Evolutionary conservation across 2,888 invertebrate species (phyloP), one percentile per base, ranked within the genome.

Genomic region (Dryocosmus kuriphilus): DNA sequence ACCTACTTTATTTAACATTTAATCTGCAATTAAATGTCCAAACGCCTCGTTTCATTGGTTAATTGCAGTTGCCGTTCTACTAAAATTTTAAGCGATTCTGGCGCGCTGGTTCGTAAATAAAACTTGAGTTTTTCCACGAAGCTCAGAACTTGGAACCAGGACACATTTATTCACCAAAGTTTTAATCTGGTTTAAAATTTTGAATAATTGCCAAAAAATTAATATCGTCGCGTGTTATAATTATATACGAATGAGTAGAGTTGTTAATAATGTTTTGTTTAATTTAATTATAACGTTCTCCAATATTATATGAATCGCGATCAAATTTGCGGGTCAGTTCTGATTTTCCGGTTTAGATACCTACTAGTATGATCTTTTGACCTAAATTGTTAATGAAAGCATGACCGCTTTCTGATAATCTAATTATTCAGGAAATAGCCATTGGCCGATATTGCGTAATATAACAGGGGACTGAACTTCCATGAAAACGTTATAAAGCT

Each of bases 1-100:
- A 24, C 71, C 51, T 30, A 51, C 41, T 71, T 71, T 51, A 71
- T n/a, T 71, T 30, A 30, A 71, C 51, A 71, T 32, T 71, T 71
- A 71, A 71, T 71, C 51, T 71, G 51, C 51, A 71, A 71, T 71
- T 71, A 71, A 71, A 71, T 51, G 71, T 71, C 51, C 71, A 51
- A 71, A 71, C 51, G 46, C 51, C 30, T 71, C 46, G 71, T 71
- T 71, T 71, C 46, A 71, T 71, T 71, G 71, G 46, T 30, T 71
- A 71, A 71, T 71, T 71, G 71, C 71, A 71, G 71, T 71, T 51
- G 24, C 24, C 14, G 71, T 51, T 71, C 71, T 51, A 46, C 71
- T 71, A 71, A 71, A 71, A 71, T 51, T 51, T 71, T 71, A 30
- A 71, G 27, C 46, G 5, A 30, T 27, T 9, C 19, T 30, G 14